Percentiles rank a stretch among this genome's conserved stretches.
Evolutionary conservation across 2,888 invertebrate genomes (phyloP).

Genomic region (Priapulus caudatus): DNA sequence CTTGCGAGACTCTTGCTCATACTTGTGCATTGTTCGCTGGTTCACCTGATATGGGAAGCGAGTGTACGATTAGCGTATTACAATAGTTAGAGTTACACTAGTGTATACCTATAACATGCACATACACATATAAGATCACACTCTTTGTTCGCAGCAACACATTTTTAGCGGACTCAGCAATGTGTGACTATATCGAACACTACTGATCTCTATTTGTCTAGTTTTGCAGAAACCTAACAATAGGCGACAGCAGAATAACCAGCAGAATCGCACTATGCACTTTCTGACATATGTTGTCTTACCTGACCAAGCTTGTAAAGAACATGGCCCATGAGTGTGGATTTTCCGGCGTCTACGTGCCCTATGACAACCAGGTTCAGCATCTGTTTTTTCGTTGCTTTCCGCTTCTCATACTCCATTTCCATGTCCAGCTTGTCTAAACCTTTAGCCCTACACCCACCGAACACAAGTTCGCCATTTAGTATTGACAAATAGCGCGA

Average conservation of each 20-base stretch:
- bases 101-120: no score
- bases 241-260: no score
- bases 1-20: constrained; percentile 92
- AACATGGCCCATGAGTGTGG: constrained; percentile 90
- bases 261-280: no score
- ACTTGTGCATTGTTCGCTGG: constrained; percentile 81
- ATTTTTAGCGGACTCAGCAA: no score
- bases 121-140: no score
- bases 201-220: no score
- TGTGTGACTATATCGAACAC: no score
- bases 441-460: constrained; percentile 24
- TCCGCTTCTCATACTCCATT: constrained; percentile 50
- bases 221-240: no score
- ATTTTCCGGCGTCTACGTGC: constrained; percentile 95
- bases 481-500: not conserved
- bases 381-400: constrained; percentile 58
- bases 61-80: no score
- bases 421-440: constrained; percentile 28
- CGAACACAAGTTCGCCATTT: constrained; percentile 25
- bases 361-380: constrained; percentile 82
- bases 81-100: no score
- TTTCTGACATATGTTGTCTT: no score
- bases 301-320: constrained; percentile 49
- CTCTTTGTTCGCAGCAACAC: no score
- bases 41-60: constrained; percentile 65